Evolutionary conservation across 2,113 vertebrate genomes (phyloP).

Genomic region (Edolisoma coerulescens): DNA sequence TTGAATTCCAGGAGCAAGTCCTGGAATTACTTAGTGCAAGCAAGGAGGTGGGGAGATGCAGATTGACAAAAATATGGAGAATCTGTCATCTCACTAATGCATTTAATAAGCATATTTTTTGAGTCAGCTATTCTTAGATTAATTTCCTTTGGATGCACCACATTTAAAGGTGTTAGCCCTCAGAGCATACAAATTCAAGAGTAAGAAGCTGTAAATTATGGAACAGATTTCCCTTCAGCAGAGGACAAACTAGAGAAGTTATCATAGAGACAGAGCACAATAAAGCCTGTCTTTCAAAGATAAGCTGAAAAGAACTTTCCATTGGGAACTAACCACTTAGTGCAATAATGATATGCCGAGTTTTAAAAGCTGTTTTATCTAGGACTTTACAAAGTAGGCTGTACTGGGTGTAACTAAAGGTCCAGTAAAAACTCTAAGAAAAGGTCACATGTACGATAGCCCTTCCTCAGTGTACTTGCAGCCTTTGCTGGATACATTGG

Average conservation of each 20-base stretch:
- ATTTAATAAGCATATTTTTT: neutral
- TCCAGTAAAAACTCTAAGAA: neutral
- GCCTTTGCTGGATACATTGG: neutral
- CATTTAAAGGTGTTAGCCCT: neutral
- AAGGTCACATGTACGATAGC: neutral
- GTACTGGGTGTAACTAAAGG: neutral
- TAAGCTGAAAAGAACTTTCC: slow-evolving; percentile 4
- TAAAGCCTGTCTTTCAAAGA: slow-evolving; percentile 6
- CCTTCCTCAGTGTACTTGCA: neutral
- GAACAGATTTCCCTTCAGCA: neutral
- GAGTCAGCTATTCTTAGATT: neutral
- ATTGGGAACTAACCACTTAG: neutral
- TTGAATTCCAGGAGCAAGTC: neutral
- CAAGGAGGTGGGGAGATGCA: neutral
- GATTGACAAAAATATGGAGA: neutral
- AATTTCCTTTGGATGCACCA: neutral
- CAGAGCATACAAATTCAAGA: neutral
- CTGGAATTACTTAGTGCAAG: neutral
- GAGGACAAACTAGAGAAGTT: slow-evolving; percentile 13
- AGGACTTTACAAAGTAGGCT: neutral
- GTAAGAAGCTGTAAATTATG: neutral
- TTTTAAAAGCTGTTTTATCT: slow-evolving; percentile 7
- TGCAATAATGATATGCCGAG: neutral
- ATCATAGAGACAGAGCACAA: neutral
- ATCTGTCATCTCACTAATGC: neutral